Evolutionary conservation across 2,888 invertebrate genomes (phyloP), one percentile per base, ranked within the genome.

Genomic region (Phengaris alcon): DNA sequence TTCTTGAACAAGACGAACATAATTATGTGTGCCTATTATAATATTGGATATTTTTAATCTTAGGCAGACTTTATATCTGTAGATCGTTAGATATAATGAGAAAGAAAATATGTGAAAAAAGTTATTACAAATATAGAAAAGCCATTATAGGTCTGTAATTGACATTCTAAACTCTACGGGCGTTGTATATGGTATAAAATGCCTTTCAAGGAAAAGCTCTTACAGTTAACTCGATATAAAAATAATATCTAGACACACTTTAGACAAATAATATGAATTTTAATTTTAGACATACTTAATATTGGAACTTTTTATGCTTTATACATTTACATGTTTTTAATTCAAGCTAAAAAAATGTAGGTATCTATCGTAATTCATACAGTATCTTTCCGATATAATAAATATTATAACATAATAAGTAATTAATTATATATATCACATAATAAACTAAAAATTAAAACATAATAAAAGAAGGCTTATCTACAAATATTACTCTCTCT

Each of bases 231-330:
- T 12, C 2, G 64, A 44, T 44, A 13, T 44, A 6, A 12, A 22
- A 64, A 64, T 44, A 35, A 22, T 64, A 35, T 64, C 64, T 64
- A 64, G 64, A 64, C 7, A 64, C 64, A 64, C 64, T 10, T 0
- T 13, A 55, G 9, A 55, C 3, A 55, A 52, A 52, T 52, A 15
- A 8, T 59, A 59, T 4, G 9, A 22, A 57, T 15, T 0, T 57
- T 15, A n/a, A 22, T 15, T 15, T 55, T 7, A n/a, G 3, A 46
- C 84, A 84, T 81, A 84, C 35, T 22, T 22, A 22, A 22, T 22
- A 35, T 35, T 84, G 84, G 82, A 85, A 6, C 8, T 48, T 48
- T 48, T 48, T 48, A 48, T 48, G 35, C 35, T 35, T 35, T 3
- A 35, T 35, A 35, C 0, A 35, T 35, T 35, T 35, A 35, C 22